Evolutionary conservation across 2,888 invertebrate genomes (phyloP), one percentile per base, ranked within the genome.

Genomic region (Desoria tigrina): DNA sequence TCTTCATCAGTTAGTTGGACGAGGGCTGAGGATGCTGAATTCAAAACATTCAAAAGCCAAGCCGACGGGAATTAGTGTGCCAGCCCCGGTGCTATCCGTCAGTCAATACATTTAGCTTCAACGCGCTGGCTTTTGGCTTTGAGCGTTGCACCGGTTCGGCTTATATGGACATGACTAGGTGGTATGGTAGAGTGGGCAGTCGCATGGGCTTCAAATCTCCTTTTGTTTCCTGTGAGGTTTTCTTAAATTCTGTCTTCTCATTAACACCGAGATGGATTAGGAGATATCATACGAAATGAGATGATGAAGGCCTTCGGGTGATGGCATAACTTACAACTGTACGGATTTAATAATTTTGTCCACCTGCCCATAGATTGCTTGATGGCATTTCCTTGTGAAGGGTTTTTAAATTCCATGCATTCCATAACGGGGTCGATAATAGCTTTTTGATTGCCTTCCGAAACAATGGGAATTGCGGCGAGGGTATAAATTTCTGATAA

Each of bases 191-290:
- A 32, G 32, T 32, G 32, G 32, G 32, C 32, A 32, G 32, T 32
- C 32, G 4, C 6, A 32, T 32, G 32, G 32, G 11, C 32, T 45
- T 45, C 45, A 45, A 45, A 45, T 45, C 9, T 7, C 11, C 32
- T 45, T 45, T 45, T 45, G 45, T 45, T 45, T 45, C 45, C 45
- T 45, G 9, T 45, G 9, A 16, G 45, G 45, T 45, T 45, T 45
- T 45, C 9, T 55, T 55, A 18, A 28, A 55, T 55, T 45, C 9
- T 55, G 55, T 55, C 55, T 55, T 55, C 55, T 55, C 55, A 55
- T 55, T 55, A 55, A 55, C 55, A 32, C 55, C 55, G n/a, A 45
- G 45, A 55, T 55, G 55, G 55, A 55, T 55, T 18, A 14, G 16
- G 21, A 27, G 55, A 16, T 18, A 24, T 51, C 14, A 23, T 24